Conservation (phyloP, 2,797 vertebrate genomes). For the Eulemur rubriventer region DNA sequence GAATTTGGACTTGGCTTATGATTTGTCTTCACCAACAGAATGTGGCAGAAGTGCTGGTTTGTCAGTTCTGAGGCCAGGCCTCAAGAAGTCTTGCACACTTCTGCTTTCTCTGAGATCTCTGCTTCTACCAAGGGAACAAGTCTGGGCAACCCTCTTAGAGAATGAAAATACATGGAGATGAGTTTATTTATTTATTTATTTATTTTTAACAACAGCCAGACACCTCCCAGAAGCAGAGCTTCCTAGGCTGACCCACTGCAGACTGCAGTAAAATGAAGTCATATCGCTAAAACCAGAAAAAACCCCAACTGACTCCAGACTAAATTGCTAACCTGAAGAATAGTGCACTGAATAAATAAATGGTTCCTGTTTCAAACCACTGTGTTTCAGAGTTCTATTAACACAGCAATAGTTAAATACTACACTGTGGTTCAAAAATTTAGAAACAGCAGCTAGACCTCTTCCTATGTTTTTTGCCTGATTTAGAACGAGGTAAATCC, state of each 20-base stretch:
- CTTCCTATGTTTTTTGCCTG: not conserved
- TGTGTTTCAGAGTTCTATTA: not conserved
- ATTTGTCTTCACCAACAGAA: not conserved
- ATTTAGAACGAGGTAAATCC: not conserved
- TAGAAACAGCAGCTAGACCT: not conserved
- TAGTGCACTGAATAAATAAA: not conserved
- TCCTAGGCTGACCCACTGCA: not conserved
- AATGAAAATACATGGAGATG: not conserved
- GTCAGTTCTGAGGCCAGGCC: not conserved
- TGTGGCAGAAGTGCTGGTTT: not conserved
- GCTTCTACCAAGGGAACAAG: not conserved
- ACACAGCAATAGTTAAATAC: not conserved
- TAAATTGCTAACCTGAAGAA: not conserved
- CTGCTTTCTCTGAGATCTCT: not conserved
- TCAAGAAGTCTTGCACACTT: not conserved
- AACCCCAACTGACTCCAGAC: not conserved
- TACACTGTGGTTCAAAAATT: not conserved
- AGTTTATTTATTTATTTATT: not conserved
- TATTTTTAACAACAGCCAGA: not conserved
- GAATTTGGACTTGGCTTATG: not conserved
- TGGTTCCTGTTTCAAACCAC: not conserved
- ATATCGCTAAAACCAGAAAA: constrained; percentile 11
- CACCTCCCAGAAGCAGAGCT: not conserved
- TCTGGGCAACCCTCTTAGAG: not conserved
- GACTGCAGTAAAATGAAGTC: not conserved